A percentile compares a stretch with the other conserved stretches of the same genome.
Evolutionary conservation across 2,888 invertebrate genomes (phyloP).

Genomic region (Blera fallax): DNA sequence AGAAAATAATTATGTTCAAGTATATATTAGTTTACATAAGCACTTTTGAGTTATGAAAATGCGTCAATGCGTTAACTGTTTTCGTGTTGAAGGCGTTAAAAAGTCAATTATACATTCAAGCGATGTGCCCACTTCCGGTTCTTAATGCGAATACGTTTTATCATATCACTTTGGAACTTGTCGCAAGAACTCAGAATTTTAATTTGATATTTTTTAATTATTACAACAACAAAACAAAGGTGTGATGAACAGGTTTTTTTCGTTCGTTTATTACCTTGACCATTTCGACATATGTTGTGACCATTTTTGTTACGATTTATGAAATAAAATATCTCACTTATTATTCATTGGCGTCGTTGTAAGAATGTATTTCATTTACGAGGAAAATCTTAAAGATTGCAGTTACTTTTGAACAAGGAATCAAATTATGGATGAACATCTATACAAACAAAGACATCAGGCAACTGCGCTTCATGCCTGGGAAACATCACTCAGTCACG

Average conservation of each 20-base stretch:
- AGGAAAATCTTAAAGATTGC: background rate
- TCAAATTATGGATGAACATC: background rate
- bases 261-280: background rate
- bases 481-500: background rate
- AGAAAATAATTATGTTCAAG: background rate
- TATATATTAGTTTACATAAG: background rate
- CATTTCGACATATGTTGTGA: background rate
- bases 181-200: background rate
- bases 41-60: background rate
- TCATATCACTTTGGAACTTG: constrained; percentile 13
- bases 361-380: background rate
- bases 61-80: background rate
- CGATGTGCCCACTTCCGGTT: background rate
- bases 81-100: constrained; percentile 3
- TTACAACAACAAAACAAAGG: background rate
- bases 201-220: background rate
- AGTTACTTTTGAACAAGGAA: background rate
- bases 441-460: background rate
- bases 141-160: background rate
- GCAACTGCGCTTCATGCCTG: background rate
- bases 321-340: background rate
- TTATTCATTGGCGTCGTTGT: background rate
- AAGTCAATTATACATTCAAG: constrained; percentile 15
- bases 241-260: background rate
- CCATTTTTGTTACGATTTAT: background rate